A percentile compares a stretch with the other conserved stretches of the same genome.
Evolutionary conservation across 1,140 invertebrate genomes (phyloP).

Genomic region (Heterodera schachtii): DNA sequence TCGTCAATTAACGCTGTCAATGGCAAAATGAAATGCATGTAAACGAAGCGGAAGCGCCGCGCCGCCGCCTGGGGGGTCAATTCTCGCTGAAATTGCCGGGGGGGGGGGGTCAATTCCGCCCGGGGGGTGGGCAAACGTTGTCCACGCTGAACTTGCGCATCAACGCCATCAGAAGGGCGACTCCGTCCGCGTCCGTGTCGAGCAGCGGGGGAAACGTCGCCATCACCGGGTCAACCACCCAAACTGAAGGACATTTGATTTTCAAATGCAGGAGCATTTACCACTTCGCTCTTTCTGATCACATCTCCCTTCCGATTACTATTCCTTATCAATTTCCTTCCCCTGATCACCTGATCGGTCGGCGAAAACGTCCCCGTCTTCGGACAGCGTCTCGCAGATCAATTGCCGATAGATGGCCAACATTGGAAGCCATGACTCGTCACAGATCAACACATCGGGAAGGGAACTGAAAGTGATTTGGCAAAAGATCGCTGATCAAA

Average conservation of each 20-base stretch:
- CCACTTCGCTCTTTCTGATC: background rate
- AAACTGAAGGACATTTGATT: slow-evolving; percentile 33
- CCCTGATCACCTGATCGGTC: slow-evolving; percentile 22
- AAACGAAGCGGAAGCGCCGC: slow-evolving; percentile 33
- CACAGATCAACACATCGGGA: slow-evolving; percentile 48
- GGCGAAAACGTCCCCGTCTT: slow-evolving; percentile 34
- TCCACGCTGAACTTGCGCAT: slow-evolving; percentile 25
- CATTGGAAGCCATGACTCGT: slow-evolving; percentile 43
- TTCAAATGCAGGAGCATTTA: background rate
- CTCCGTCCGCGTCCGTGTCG: slow-evolving; percentile 29
- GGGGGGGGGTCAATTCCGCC: no score
- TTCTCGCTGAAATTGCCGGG: slow-evolving; percentile 29
- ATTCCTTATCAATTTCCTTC: no score
- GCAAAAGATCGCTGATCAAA: no score
- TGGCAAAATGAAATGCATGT: slow-evolving; percentile 42
- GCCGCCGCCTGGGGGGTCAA: slow-evolving; percentile 4
- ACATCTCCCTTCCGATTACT: no score
- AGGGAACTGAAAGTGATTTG: slow-evolving; percentile 23
- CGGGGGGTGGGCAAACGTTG: slow-evolving; percentile 6
- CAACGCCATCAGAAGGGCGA: slow-evolving; percentile 32
- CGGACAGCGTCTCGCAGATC: slow-evolving; percentile 39
- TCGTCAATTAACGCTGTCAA: slow-evolving; percentile 27
- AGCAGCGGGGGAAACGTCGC: slow-evolving; percentile 41
- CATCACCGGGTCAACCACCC: slow-evolving; percentile 38
- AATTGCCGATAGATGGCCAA: slow-evolving; percentile 45